A percentile compares a stretch with the other conserved stretches of the same genome.
Evolutionary conservation across 2,113 vertebrate species (phyloP).

Genomic region (Burhinus bistriatus): DNA sequence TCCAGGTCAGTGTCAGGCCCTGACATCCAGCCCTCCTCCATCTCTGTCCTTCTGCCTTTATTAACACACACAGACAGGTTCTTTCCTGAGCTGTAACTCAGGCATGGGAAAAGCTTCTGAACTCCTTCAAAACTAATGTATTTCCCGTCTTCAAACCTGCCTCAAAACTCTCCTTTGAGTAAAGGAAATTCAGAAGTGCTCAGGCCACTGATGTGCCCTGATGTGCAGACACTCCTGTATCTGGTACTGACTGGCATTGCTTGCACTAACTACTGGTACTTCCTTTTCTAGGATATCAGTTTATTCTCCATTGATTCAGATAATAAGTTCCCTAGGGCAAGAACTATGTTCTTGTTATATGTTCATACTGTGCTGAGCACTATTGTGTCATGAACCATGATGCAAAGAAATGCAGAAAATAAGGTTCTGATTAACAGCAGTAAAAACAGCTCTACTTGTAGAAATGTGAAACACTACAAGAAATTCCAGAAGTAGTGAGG

Average conservation of each 20-base stretch:
- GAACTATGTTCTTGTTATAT: not conserved
- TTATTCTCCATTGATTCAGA: not conserved
- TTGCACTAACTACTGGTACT: not conserved
- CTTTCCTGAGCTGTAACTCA: not conserved
- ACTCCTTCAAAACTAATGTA: not conserved
- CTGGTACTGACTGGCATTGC: not conserved
- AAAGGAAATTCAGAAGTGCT: not conserved
- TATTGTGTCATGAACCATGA: rapidly evolving
- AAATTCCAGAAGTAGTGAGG: not conserved
- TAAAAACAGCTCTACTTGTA: not conserved
- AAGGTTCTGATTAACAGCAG: not conserved
- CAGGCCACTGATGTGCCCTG: not conserved
- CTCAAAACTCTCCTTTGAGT: not conserved
- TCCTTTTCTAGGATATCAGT: not conserved
- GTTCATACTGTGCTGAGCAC: not conserved
- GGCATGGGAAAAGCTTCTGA: not conserved
- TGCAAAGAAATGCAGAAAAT: not conserved
- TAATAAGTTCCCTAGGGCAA: not conserved
- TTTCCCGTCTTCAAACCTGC: not conserved
- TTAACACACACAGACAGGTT: not conserved
- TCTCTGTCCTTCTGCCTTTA: not conserved
- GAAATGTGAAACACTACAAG: not conserved
- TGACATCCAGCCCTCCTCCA: not conserved
- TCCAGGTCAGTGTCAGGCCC: not conserved
- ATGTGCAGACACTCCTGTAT: not conserved